These are phyloP conservation scores for Brienomyrus longianalis DNA, from an alignment of 2,113 vertebrate species.

Conservation along the genomic window DNA sequence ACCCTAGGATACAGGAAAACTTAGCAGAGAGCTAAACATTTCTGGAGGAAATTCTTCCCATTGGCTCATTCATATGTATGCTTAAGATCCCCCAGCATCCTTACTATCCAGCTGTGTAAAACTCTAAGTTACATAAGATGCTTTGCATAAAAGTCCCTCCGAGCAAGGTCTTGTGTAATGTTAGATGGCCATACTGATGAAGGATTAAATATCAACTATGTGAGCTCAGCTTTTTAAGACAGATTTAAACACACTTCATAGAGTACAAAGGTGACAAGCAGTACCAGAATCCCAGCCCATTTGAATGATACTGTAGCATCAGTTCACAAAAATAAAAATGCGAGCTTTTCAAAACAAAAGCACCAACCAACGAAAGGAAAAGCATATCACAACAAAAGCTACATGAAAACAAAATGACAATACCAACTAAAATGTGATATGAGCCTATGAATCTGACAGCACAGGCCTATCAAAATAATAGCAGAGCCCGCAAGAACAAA, in stretches of 20 bases:
- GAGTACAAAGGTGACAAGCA: background rate
- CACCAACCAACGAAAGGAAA: background rate
- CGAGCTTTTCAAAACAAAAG: background rate
- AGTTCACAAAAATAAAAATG: background rate
- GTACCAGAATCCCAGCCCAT: background rate
- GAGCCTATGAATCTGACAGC: background rate
- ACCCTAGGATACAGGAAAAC: background rate
- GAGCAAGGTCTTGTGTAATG: background rate
- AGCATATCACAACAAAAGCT: background rate
- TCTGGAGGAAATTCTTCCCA: background rate
- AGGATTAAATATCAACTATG: slow-evolving; percentile 1
- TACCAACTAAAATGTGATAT: background rate
- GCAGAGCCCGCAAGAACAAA: background rate
- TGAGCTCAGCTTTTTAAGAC: background rate
- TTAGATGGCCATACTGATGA: background rate
- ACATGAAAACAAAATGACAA: background rate
- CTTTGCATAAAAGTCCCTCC: background rate
- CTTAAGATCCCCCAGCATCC: background rate
- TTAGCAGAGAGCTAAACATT: background rate
- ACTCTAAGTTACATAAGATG: background rate
- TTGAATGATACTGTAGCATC: background rate
- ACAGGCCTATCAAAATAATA: background rate
- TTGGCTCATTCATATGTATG: background rate
- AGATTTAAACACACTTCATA: background rate
- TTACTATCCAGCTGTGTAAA: background rate